A percentile compares a stretch with the other conserved stretches of the same genome.
These are phyloP conservation scores for Drosophila funebris DNA, from an alignment of 1,140 invertebrate species.

Conservation along the genomic window DNA sequence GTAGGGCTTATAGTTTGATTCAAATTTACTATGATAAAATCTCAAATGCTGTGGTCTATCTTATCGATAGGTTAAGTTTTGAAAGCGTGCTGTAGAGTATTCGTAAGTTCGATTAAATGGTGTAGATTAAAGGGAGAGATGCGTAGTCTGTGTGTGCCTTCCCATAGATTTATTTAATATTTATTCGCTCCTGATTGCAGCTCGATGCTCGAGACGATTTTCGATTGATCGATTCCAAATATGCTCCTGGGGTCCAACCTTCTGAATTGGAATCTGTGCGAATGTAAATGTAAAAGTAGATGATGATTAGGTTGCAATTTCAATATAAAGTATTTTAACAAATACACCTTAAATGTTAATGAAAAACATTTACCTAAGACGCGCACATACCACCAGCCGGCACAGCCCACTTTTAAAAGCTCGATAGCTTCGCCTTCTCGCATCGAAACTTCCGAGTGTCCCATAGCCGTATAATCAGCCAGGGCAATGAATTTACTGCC, in stretches of 20 bases:
- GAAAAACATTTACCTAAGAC: conserved; percentile 86
- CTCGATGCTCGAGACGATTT: conserved; percentile 89
- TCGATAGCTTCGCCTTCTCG: conserved; percentile 94
- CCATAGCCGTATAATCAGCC: conserved; percentile 95
- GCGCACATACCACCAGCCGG: conserved; percentile 98
- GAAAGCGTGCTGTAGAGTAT: conserved; percentile 27
- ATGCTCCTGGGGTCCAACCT: conserved; percentile 97
- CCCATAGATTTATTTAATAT: conserved; percentile 41
- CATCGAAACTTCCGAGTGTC: conserved; percentile 94
- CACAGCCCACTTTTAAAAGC: conserved; percentile 94
- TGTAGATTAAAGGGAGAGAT: not conserved
- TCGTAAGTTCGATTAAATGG: conserved; percentile 4
- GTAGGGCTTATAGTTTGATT: conserved; percentile 1
- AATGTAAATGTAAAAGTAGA: conserved; percentile 9
- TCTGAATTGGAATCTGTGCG: conserved; percentile 87
- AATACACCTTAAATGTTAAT: conserved; percentile 1
- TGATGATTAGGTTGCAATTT: not conserved
- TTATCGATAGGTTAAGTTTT: conserved; percentile 48
- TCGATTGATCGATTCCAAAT: conserved; percentile 91
- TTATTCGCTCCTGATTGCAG: conserved; percentile 82
- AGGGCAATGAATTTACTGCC: conserved; percentile 92
- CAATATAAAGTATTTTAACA: not conserved
- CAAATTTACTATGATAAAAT: conserved; percentile 21
- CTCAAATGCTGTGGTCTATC: conserved; percentile 50
- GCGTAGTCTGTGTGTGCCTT: not conserved